Percentiles rank a stretch among this genome's conserved stretches.
Conservation (phyloP, 2,113 vertebrate genomes). For the Platichthys flesus region DNA sequence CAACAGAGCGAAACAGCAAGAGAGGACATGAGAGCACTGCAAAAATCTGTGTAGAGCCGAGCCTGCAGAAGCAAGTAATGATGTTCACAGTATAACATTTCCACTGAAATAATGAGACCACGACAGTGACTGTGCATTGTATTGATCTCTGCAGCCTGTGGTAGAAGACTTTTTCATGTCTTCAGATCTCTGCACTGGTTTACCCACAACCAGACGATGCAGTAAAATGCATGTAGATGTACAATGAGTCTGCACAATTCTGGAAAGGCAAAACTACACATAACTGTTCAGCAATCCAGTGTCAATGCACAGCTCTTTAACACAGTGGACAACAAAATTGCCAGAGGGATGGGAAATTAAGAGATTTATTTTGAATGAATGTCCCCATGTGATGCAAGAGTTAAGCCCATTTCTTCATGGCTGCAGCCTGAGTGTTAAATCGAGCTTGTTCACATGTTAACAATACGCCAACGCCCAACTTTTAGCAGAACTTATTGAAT, state of each 20-base stretch:
- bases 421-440: too few species aligned
- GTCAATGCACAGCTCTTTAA: neutral
- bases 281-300: too few species aligned
- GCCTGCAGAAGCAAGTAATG: conserved; percentile 39
- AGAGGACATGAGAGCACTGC: conserved; percentile 46
- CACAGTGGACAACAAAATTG: neutral
- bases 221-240: neutral
- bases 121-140: conserved; percentile 23
- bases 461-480: neutral
- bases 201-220: neutral
- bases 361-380: too few species aligned
- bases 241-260: neutral
- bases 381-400: too few species aligned
- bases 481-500: neutral
- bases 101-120: conserved; percentile 15
- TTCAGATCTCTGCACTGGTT: neutral
- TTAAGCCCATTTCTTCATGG: too few species aligned
- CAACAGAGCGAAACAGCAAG: conserved; percentile 38
- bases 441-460: too few species aligned
- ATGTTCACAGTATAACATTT: conserved; percentile 8
- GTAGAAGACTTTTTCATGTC: neutral
- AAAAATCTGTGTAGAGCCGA: conserved; percentile 23
- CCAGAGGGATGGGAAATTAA: too few species aligned
- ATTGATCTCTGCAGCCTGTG: conserved; percentile 25
- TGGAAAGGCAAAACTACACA: neutral